Evolutionary conservation across 1,140 invertebrate species (phyloP), one percentile per base, ranked within the genome.

Genomic region (Bradynema listronoti): DNA sequence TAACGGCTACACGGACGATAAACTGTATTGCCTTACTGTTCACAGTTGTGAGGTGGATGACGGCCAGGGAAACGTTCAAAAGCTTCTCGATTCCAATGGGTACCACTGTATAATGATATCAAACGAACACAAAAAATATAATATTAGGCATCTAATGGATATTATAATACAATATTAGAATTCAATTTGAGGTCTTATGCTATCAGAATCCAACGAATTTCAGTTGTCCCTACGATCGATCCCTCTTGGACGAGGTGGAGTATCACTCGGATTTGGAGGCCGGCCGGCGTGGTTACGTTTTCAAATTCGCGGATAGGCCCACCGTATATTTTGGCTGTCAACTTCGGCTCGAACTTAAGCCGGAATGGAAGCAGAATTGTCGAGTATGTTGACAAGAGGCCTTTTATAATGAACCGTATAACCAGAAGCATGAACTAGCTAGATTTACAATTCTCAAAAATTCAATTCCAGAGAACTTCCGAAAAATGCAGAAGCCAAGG

Each of bases 241-340:
- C 59, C 4, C 52, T 67, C 5, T 42, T 67, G 6, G 68, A 50
- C 11, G 9, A n/a, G 14, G 66, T 67, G 25, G 61, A 67, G 11
- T 67, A 67, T 33, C 45, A 45, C 7, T 22, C 39, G 11, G 65
- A 71, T 47, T 46, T 67, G 7, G 68, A 67, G 49, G 65, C 68
- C 14, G 41, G 27, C 14, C 33, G 34, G 1, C 36, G 52, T 39
- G 52, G 68, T 9, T 50, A 45, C 34, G 68, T 69, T n/a, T 67
- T 67, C 36, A 67, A 71, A 53, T 69, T 71, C 30, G 65, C 65
- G 1, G 65, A 67, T 47, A 46, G 47, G 25, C 53, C 63, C 11
- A 71, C 65, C 3, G 45, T 67, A 19, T 67, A 57, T 33, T 67
- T 67, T 22, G 36, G 58, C 33, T 59, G 58, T 22, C 58, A 59